Base-by-base conservation (phyloP, 2,797 vertebrate genomes). In the Crocidura indochinensis region DNA sequence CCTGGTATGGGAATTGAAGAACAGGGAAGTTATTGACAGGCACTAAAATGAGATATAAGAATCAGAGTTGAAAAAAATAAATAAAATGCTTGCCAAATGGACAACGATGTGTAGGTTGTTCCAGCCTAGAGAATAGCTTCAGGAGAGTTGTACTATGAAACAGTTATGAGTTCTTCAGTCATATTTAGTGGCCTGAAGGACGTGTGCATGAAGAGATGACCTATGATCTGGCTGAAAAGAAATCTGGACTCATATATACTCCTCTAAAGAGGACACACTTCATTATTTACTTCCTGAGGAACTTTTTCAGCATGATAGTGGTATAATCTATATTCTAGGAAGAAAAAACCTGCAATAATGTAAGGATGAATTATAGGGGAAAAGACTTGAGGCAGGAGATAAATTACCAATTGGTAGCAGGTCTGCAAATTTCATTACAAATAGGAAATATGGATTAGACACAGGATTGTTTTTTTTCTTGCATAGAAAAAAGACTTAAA, bases 241-340 rank as follows among this genome's bases (percentile, higher is more conserved):
- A 84, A 20, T 10, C 12, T 89, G 20, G 19, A 27, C 65, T 71
- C 38, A 60, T 60, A 60, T 19, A 15, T 11, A 17, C 14, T 77
- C n/a, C 19, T 77, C 2, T 71, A 51, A 49, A 26, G 19, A 68
- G 14, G 38, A 6, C 49, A 3, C 56, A 51, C 14, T 7, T 69
- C 20, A 56, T 17, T 38, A 20, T 60, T 2, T 64, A 47, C 60
- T 91, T 49, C 4, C 8, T 24, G 24, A 2, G 44, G 20, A 31
- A 19, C 2, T 72, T 69, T 80, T 74, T 72, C 65, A 78, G 3
- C 12, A 47, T 51, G 51, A 88, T n/a, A 71, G n/a, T 62, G 89
- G 26, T 31, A 38, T 64, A 67, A 24, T 68, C 15, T 91, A 15
- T 60, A 27, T 83, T 93, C 56, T 71, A 65, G 80, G 62, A 87